Evolutionary conservation across 2,888 invertebrate species (phyloP).

Genomic region (Morpho deidamia): DNA sequence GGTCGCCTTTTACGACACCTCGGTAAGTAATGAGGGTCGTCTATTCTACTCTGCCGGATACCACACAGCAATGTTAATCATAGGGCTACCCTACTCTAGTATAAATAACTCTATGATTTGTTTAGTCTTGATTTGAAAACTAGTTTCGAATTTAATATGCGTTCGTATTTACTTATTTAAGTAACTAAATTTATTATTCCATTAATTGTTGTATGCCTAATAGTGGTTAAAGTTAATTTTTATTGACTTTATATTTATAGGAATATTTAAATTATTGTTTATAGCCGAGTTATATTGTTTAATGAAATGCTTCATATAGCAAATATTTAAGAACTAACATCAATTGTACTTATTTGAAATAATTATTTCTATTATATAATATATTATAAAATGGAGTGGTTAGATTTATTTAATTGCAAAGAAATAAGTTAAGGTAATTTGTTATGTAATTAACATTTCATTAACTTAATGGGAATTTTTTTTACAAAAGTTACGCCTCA

Average conservation of each 20-base stretch:
- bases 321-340: slow-evolving; percentile 2
- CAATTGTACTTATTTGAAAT: background rate
- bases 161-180: background rate
- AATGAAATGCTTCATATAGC: slow-evolving; percentile 2
- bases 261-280: slow-evolving; percentile 6
- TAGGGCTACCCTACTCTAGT: too few species aligned
- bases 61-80: too few species aligned
- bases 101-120: background rate
- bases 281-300: slow-evolving; percentile 7
- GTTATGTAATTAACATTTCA: too few species aligned
- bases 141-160: background rate
- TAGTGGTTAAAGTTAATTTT: background rate
- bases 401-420: background rate
- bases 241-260: slow-evolving; percentile 6
- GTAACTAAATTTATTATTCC: background rate
- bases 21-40: too few species aligned
- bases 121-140: background rate
- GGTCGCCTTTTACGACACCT: too few species aligned
- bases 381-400: slow-evolving; percentile 5
- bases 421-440: too few species aligned
- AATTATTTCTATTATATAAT: background rate
- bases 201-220: slow-evolving; percentile 1
- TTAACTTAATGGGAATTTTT: too few species aligned
- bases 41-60: too few species aligned
- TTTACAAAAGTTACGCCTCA: too few species aligned